phyloP scores from a whole-genome alignment of 1,140 invertebrate genomes.

The Aphaenogaster floridana region DNA sequence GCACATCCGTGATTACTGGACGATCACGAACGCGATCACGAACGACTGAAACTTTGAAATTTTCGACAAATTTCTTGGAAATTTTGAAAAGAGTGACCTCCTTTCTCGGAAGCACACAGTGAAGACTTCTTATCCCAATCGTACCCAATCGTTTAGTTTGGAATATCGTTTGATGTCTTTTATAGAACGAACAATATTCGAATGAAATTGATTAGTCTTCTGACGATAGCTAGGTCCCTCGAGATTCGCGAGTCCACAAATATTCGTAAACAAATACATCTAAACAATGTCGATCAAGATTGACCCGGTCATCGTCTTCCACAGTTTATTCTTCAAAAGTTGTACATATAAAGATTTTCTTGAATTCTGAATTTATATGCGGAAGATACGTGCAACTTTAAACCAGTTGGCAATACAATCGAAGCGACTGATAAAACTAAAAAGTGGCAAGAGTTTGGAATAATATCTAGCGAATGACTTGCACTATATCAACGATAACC shows the following conservation, averaged over 20 bases:
- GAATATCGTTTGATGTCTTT: background rate
- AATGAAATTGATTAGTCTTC: background rate
- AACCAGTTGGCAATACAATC: background rate
- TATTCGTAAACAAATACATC: background rate
- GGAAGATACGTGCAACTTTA: background rate
- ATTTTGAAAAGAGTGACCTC: too few species aligned
- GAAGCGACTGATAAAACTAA: constrained; percentile 26
- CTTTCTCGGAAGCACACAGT: background rate
- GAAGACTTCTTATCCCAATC: background rate
- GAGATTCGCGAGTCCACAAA: background rate
- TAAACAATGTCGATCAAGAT: background rate
- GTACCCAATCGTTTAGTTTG: background rate
- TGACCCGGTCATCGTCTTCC: background rate
- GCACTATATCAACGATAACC: constrained; percentile 24
- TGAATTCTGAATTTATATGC: constrained; percentile 12
- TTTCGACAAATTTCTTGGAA: background rate
- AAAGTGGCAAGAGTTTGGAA: constrained; percentile 2
- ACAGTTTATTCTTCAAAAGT: background rate
- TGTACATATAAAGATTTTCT: background rate
- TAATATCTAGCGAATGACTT: constrained; percentile 42
- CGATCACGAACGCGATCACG: background rate
- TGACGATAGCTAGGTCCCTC: background rate
- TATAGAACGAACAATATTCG: background rate
- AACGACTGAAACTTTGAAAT: background rate
- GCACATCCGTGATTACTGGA: background rate